A percentile compares a stretch with the other conserved stretches of the same genome.
Evolutionary conservation across 37 sponge, comb jelly and placozoan species (phyloP).

Genomic region (Oopsacas minuta): DNA sequence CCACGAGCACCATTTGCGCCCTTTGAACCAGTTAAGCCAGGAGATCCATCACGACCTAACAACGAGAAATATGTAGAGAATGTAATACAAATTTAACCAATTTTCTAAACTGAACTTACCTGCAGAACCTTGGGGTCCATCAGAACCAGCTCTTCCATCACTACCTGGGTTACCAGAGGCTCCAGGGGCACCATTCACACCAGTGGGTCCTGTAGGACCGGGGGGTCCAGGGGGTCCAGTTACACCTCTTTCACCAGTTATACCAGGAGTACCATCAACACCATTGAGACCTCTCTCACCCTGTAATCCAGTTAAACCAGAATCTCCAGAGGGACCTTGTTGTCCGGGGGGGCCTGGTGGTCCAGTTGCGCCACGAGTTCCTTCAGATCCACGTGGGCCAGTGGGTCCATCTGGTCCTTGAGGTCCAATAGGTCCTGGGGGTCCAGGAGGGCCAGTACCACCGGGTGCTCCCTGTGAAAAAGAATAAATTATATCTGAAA

Average conservation of each 20-base stretch:
- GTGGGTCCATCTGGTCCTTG: background rate
- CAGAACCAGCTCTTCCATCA: background rate
- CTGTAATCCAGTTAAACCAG: background rate
- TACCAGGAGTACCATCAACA: background rate
- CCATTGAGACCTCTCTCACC: background rate
- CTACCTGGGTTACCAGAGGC: background rate
- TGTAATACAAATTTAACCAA: too few relatives aligned
- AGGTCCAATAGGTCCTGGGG: background rate
- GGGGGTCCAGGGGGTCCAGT: background rate
- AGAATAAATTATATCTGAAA: background rate
- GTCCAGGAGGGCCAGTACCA: background rate
- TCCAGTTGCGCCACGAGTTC: background rate
- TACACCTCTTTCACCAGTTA: background rate
- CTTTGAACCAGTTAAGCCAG: background rate
- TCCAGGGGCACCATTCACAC: background rate
- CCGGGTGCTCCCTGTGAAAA: background rate
- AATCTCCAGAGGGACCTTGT: background rate
- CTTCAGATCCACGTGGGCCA: background rate
- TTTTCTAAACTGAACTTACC: background rate
- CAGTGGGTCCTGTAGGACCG: background rate
- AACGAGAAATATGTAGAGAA: too few relatives aligned
- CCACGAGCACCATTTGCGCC: background rate
- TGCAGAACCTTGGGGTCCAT: background rate
- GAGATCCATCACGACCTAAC: constrained; percentile 1
- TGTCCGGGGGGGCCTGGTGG: background rate